Evolutionary conservation across 1,140 invertebrate species (phyloP), one percentile per base, ranked within the genome.

Genomic region (Cydia pomonella): DNA sequence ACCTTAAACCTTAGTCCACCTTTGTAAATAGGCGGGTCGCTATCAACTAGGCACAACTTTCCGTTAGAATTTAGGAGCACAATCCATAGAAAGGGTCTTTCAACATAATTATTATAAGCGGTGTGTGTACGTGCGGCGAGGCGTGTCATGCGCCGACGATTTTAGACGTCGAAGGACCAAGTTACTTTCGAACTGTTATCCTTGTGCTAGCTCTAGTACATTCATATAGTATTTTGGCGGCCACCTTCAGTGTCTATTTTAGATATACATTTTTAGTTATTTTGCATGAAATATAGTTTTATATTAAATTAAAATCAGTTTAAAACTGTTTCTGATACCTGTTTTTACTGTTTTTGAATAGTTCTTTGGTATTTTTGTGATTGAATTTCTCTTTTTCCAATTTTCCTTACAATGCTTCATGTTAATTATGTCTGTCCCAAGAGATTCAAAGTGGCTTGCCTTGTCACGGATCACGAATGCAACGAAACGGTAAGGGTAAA

Each of bases 131-230:
- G 64, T 69, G 64, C 64, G 27, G 16, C 12, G 2, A 29, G 5
- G 27, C n/a, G 16, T 18, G 64, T 18, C n/a, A 13, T 33, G 33
- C 64, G 27, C 25, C 18, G 23, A n/a, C 63, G 13, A 33, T 18
- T 64, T 33, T 38, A 69, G 29, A n/a, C 3, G 10, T 10, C 64
- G 25, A 66, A 38, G 29, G 64, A 69, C 64, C 64, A 63, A 27
- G 62, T 25, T 33, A 69, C 27, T 69, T 69, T 69, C 6, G 13
- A 38, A 41, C 2, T 21, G 1, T 59, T 23, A 59, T 59, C 53
- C 53, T 59, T 59, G 53, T 21, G 53, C 9, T 5, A 23, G 10
- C 21, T n/a, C 0, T 12, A 7, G 18, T 59, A 44, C 13, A 44
- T 44, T 44, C 12, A 44, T 44, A 7, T 44, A 44, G 3, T 44